These are phyloP conservation scores for Merluccius polli DNA, from an alignment of 2,797 vertebrate species.

Conservation along the genomic window DNA sequence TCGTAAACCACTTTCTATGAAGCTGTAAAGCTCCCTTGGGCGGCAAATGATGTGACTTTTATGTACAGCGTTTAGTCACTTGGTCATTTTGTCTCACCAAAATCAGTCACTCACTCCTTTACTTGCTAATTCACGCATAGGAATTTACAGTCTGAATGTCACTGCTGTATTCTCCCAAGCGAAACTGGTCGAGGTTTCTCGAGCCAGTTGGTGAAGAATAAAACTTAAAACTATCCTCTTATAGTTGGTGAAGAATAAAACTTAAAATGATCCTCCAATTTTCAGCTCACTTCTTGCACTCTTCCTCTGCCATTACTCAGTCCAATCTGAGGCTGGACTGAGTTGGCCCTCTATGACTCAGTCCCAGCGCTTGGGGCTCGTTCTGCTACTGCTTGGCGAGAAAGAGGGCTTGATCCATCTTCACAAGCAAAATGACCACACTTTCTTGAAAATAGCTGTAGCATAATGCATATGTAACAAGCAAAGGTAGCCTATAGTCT, in stretches of 20 bases:
- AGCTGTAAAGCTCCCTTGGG: background rate
- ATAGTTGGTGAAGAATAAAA: too few species aligned
- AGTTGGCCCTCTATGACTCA: slow-evolving; percentile 6
- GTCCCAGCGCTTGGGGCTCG: slow-evolving; percentile 4
- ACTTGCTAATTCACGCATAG: too few species aligned
- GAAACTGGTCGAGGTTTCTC: too few species aligned
- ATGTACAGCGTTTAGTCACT: background rate
- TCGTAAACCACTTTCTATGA: background rate
- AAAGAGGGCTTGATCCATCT: too few species aligned
- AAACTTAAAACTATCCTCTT: too few species aligned
- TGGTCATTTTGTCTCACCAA: background rate
- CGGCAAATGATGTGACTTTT: background rate
- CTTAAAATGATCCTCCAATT: slow-evolving; percentile 16
- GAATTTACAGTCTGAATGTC: too few species aligned
- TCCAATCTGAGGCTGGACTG: slow-evolving; percentile 15
- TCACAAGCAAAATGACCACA: background rate
- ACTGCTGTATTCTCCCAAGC: too few species aligned
- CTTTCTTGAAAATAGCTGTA: background rate
- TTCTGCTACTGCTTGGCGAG: background rate
- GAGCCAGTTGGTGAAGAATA: too few species aligned
- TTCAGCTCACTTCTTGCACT: slow-evolving; percentile 21
- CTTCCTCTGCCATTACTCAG: slow-evolving; percentile 14
- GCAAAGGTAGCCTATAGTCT: too few species aligned
- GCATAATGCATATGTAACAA: too few species aligned
- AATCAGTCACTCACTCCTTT: too few species aligned